phyloP scores from a whole-genome alignment of 2,113 vertebrate species.

The Amphilophus citrinellus region DNA sequence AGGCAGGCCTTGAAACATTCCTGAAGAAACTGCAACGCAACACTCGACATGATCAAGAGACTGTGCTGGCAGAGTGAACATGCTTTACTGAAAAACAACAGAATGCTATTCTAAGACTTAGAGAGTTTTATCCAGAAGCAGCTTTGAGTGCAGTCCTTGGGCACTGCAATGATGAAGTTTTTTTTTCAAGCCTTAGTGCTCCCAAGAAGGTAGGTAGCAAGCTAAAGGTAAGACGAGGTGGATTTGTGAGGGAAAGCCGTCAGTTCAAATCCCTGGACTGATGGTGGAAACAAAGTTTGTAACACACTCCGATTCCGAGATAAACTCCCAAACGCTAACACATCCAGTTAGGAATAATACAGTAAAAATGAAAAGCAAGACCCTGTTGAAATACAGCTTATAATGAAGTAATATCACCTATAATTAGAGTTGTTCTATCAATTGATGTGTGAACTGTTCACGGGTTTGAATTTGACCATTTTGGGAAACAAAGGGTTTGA shows the following conservation, averaged over 20 bases:
- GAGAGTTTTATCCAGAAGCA: constrained; percentile 45
- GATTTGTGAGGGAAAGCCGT: constrained; percentile 14
- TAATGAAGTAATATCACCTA: background rate
- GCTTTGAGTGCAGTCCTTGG: constrained; percentile 22
- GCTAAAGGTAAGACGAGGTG: constrained; percentile 26
- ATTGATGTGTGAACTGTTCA: constrained; percentile 7
- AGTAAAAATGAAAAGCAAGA: background rate
- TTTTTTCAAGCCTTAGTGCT: background rate
- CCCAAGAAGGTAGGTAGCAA: background rate
- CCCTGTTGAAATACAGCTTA: background rate
- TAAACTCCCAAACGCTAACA: background rate
- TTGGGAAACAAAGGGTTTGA: background rate
- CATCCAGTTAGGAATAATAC: background rate
- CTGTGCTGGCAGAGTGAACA: constrained; percentile 47
- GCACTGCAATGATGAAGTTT: constrained; percentile 15
- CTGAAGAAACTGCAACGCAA: constrained; percentile 61
- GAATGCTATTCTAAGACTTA: constrained; percentile 47
- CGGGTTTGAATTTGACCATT: background rate
- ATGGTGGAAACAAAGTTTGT: constrained; percentile 14
- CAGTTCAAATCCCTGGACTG: constrained; percentile 1
- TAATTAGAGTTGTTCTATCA: background rate
- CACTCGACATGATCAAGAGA: constrained; percentile 65
- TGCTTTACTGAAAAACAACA: constrained; percentile 51
- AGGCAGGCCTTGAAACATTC: constrained; percentile 61
- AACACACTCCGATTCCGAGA: background rate